Evolutionary conservation across 92 coral and sea anemone species (phyloP), one percentile per base, ranked within the genome.

Genomic region (Pocillopora grandis): DNA sequence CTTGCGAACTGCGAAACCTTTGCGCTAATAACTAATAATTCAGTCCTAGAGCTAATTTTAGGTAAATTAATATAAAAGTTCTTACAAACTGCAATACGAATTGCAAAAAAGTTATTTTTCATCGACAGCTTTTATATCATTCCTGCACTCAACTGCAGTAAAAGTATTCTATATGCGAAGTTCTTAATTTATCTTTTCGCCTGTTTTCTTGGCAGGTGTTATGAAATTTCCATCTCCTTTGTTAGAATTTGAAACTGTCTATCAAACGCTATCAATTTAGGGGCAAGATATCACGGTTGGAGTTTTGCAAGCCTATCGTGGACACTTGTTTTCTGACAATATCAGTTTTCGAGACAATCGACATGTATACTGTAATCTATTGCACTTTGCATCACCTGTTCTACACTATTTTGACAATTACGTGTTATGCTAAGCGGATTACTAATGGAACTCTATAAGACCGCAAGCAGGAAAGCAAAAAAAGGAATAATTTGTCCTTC

Each of bases 191-290:
- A 37, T 20, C 75, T 48, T 20, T 33, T 21, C 62, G 72, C 61
- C 72, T 60, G 72, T 21, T 63, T 62, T 74, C 27, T 9, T 13
- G 62, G 71, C 78, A 82, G 78, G 79, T 83, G 79, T 52, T 14
- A 17, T 2, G 10, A 15, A 75, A 23, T 13, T 81, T 60, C 67
- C 49, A 17, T 76, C 12, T 57, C 52, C 31, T 20, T 72, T 72
- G 77, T 60, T 82, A 9, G 48, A 80, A 2, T 58, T 80, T 79
- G 49, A 23, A 79, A 79, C 48, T 35, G 16, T 42, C 62, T 76
- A 68, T 70, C 71, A 70, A 35, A 8, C 35, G 15, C 17, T 2
- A 36, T 12, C 57, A 20, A 36, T 5, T 58, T 42, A 63, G 36
- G 19, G 14, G 55, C 57, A 3, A 42, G 52, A 42, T 8, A 1